These are phyloP conservation scores for Trachymyrmex septentrionalis DNA, from an alignment of 1,140 invertebrate species.

Conservation along the genomic window DNA sequence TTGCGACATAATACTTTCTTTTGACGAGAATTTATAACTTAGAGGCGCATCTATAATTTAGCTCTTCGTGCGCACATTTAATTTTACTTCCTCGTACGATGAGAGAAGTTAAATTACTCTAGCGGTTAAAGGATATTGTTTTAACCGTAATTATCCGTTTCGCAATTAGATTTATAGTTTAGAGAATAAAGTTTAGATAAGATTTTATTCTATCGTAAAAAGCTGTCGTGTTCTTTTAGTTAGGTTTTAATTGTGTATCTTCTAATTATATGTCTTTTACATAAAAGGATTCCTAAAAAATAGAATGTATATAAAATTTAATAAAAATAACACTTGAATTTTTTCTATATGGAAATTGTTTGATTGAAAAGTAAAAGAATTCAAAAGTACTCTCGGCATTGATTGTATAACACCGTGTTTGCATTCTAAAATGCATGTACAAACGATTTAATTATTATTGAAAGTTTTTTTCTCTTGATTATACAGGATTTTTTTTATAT, in stretches of 20 bases:
- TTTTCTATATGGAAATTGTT: neutral
- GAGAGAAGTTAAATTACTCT: neutral
- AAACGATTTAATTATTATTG: conserved; percentile 2
- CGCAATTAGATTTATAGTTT: conserved; percentile 11
- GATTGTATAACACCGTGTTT: neutral
- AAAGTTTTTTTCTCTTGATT: neutral
- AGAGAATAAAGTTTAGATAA: neutral
- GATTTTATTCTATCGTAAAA: neutral
- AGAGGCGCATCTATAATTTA: neutral
- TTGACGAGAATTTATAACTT: neutral
- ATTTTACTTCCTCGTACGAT: neutral
- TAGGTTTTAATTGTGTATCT: neutral
- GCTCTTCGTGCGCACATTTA: too few species aligned
- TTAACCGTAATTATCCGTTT: neutral
- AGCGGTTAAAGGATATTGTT: neutral
- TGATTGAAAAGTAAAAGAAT: neutral
- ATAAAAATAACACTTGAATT: neutral
- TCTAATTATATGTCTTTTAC: neutral
- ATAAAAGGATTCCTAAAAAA: neutral
- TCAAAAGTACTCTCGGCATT: neutral
- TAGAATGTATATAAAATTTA: neutral
- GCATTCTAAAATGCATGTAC: neutral
- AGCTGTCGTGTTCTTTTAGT: neutral
- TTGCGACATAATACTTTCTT: conserved; percentile 18
- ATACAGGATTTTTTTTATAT: neutral